These are phyloP conservation scores for Manis pentadactyla DNA, from an alignment of 2,797 vertebrate species.

Conservation along the genomic window DNA sequence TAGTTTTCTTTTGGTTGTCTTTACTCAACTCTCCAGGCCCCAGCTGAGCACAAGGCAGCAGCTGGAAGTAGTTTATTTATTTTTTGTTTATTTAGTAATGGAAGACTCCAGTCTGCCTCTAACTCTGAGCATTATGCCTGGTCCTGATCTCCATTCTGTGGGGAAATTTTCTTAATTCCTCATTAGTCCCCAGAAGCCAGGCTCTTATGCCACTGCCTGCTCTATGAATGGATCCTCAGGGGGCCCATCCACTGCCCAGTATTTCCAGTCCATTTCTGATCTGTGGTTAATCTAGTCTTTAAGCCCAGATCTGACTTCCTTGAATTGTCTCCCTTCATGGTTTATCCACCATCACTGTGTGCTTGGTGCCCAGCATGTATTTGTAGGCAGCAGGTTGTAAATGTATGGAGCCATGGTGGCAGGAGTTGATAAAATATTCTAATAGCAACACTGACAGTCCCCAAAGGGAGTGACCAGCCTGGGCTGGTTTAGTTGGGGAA, in stretches of 20 bases:
- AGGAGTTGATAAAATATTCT: not conserved
- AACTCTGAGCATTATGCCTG: not conserved
- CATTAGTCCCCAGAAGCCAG: not conserved
- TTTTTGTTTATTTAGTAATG: not conserved
- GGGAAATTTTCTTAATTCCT: not conserved
- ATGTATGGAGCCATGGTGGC: fast-evolving
- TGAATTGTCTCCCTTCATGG: not conserved
- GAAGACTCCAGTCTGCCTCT: not conserved
- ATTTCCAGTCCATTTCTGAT: not conserved
- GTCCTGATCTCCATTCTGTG: not conserved
- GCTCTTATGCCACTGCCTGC: not conserved
- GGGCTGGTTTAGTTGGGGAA: not conserved
- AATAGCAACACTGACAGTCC: fast-evolving
- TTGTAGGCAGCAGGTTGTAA: too few relatives aligned
- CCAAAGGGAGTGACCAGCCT: not conserved
- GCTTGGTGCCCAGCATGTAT: fast-evolving
- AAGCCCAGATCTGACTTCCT: not conserved
- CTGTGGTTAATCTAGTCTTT: not conserved
- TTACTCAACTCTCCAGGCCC: not conserved
- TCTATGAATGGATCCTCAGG: fast-evolving
- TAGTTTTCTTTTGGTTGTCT: not conserved
- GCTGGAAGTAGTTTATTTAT: not conserved
- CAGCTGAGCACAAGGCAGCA: too few relatives aligned
- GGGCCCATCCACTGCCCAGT: too few relatives aligned
- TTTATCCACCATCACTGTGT: not conserved